Conservation (phyloP, 2,797 vertebrate species). For the Aeoliscus strigatus region DNA sequence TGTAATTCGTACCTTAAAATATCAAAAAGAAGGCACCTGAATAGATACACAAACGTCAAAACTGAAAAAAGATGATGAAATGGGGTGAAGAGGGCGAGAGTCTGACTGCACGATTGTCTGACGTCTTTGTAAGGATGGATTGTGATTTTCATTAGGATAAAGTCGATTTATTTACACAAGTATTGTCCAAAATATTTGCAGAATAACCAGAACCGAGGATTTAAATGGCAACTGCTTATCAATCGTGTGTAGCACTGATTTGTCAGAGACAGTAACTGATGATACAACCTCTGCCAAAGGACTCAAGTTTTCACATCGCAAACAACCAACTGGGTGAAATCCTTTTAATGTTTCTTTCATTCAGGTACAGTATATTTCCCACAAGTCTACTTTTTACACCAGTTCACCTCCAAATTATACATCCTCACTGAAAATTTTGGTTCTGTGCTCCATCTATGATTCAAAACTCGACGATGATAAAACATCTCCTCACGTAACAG, state of each 20-base stretch:
- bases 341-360: constrained; percentile 24
- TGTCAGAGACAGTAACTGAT: not conserved
- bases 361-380: constrained; percentile 1
- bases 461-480: too few relatives aligned
- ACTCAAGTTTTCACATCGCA: constrained; percentile 14
- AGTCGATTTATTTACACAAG: constrained; percentile 14
- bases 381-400: not conserved
- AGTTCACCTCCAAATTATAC: constrained; percentile 1
- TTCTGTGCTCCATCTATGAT: too few relatives aligned
- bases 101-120: too few relatives aligned
- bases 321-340: constrained; percentile 6
- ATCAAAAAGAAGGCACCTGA: too few relatives aligned
- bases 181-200: constrained; percentile 46
- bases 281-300: constrained; percentile 10
- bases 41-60: too few relatives aligned
- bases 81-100: too few relatives aligned
- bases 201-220: constrained; percentile 10
- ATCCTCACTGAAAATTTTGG: too few relatives aligned
- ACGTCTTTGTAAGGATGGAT: too few relatives aligned
- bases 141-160: too few relatives aligned
- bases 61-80: too few relatives aligned
- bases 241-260: constrained; percentile 11
- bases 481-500: constrained; percentile 4
- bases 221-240: constrained; percentile 4
- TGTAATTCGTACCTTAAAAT: too few relatives aligned